Evolutionary conservation across 2,113 vertebrate genomes (phyloP), one percentile per base, ranked within the genome.

Genomic region (Salvelinus namaycush): DNA sequence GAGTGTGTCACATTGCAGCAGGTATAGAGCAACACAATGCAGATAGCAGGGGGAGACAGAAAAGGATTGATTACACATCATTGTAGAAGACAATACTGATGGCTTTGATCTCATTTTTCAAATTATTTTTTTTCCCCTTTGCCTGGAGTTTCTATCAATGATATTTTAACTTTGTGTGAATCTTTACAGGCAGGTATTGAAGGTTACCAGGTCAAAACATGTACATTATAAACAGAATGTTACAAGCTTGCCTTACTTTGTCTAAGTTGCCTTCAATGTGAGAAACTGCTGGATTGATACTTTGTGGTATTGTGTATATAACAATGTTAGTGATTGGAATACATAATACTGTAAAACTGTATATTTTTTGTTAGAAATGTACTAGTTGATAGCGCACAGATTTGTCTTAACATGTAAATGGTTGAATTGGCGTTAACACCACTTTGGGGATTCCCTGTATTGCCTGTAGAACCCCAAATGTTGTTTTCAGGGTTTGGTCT

Each of bases 191-290:
- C 18, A 68, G 31, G 27, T 68, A 68, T 67, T 44, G 31, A 39
- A 18, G 31, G 29, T 39, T 39, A 20, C 29, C 66, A 68, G 66
- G 66, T 68, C n/a, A n/a, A 26, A 29, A 4, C 5, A 4, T 39
- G 27, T 68, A 68, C 31, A 68, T 68, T 20, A 27, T 39, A 14
- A 68, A 5, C 14, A 44, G 9, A 31, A 67, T 68, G 75, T 76
- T 34, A 75, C 66, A 80, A 49, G 75, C 75, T 80, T 75, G 78
- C 78, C 74, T 76, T 76, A 72, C 39, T 12, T 59, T 80, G 68
- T 80, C 48, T 80, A 60, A 76, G 57, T 76, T 80, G 78, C 78
- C 78, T 80, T 80, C 59, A 76, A 64, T 16, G 49, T 76, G 62
- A 75, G 65, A 24, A 69, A 67, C 65, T 80, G 66, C 62, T 80